A percentile compares a stretch with the other conserved stretches of the same genome.
phyloP scores from a whole-genome alignment of 2,888 invertebrate genomes.

The Drosophila formosana region DNA sequence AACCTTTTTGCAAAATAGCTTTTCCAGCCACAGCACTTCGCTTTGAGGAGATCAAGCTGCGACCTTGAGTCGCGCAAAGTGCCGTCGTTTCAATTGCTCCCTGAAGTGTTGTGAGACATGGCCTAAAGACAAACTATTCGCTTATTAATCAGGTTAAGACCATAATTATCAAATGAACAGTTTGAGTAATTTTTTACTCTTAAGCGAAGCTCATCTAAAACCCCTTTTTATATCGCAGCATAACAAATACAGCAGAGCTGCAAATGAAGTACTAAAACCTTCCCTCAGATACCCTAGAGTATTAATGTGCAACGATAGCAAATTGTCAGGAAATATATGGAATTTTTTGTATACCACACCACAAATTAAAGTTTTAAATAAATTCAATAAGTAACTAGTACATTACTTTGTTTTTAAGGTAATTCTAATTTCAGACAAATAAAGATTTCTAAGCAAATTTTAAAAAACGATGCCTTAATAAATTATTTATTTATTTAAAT shows the following conservation, averaged over 20 bases:
- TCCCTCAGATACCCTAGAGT: no score
- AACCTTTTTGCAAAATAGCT: conserved; percentile 41
- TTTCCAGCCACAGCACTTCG: conserved; percentile 6
- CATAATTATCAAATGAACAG: neutral
- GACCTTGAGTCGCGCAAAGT: neutral
- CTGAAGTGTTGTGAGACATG: neutral
- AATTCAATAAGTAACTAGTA: no score
- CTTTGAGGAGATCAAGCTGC: conserved; percentile 6
- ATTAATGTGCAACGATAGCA: no score
- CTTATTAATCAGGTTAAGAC: neutral
- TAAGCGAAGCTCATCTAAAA: neutral
- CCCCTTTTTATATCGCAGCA: neutral
- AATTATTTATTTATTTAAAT: no score
- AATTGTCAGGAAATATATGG: no score
- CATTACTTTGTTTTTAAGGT: no score
- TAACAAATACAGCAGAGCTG: neutral
- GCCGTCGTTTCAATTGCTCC: neutral
- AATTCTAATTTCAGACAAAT: no score
- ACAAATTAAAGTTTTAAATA: no score
- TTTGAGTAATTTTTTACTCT: neutral
- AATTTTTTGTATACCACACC: no score
- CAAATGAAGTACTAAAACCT: neutral
- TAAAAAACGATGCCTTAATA: no score
- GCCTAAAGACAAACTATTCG: neutral
- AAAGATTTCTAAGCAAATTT: no score